Conservation (phyloP, 2,888 invertebrate species). For the Nephrotoma flavescens region DNA sequence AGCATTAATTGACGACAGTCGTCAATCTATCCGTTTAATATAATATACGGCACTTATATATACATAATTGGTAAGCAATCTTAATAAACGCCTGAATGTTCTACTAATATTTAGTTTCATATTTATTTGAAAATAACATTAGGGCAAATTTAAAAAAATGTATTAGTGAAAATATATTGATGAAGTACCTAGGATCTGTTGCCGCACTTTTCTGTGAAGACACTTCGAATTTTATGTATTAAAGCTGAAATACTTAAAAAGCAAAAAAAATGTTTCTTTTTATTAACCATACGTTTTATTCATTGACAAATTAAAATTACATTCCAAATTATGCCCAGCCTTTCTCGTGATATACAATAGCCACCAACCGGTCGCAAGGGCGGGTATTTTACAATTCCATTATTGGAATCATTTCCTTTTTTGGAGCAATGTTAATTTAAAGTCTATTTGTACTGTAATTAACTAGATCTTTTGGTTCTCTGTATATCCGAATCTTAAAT, state of each 20-base stretch:
- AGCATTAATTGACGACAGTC: too few species aligned
- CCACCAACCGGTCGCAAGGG: not conserved
- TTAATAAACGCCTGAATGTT: too few species aligned
- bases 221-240: not conserved
- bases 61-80: too few species aligned
- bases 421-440: not conserved
- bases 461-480: not conserved
- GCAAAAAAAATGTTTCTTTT: not conserved
- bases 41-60: too few species aligned
- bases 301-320: not conserved
- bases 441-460: not conserved
- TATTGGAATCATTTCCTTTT: not conserved
- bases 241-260: not conserved
- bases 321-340: not conserved
- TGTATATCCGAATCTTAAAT: conserved; percentile 28
- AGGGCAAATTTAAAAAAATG: too few species aligned
- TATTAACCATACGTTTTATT: not conserved
- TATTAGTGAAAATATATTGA: not conserved
- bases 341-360: not conserved
- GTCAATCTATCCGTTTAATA: too few species aligned
- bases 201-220: not conserved
- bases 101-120: too few species aligned
- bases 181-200: not conserved
- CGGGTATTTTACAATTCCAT: not conserved
- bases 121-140: too few species aligned